Percentiles rank a stretch among this genome's conserved stretches.
These are phyloP conservation scores for Clinocottus analis DNA, from an alignment of 2,113 vertebrate genomes.

Conservation along the genomic window DNA sequence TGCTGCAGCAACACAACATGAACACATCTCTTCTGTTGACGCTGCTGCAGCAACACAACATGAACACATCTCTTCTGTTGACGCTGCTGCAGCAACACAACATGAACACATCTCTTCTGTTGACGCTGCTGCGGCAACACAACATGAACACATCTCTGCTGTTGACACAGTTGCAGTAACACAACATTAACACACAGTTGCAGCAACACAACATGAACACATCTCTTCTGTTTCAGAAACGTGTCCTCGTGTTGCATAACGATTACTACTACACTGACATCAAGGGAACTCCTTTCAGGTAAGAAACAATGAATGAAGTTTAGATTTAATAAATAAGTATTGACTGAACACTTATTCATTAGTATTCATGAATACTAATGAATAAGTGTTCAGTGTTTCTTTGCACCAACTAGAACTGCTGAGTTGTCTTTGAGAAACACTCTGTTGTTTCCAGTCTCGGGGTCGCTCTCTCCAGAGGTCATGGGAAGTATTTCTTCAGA, in stretches of 20 bases:
- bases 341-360: too few species aligned
- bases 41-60: too few species aligned
- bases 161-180: too few species aligned
- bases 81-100: too few species aligned
- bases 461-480: conserved; percentile 96
- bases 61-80: too few species aligned
- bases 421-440: not conserved
- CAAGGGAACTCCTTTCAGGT: conserved; percentile 99
- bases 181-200: too few species aligned
- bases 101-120: too few species aligned
- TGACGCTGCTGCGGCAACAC: too few species aligned
- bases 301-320: conserved; percentile 40
- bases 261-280: conserved; percentile 99
- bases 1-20: too few species aligned
- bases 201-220: not conserved
- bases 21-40: too few species aligned
- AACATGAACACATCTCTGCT: too few species aligned
- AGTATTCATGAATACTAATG: not conserved
- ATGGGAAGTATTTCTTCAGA: conserved; percentile 96
- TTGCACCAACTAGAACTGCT: not conserved
- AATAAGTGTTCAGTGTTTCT: not conserved
- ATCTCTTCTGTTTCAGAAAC: conserved; percentile 88
- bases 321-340: too few species aligned
- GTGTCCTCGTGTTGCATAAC: conserved; percentile 97
- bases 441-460: conserved; percentile 87